Evolutionary conservation across 2,888 invertebrate genomes (phyloP), one percentile per base, ranked within the genome.

Genomic region (Catocala fraxini): DNA sequence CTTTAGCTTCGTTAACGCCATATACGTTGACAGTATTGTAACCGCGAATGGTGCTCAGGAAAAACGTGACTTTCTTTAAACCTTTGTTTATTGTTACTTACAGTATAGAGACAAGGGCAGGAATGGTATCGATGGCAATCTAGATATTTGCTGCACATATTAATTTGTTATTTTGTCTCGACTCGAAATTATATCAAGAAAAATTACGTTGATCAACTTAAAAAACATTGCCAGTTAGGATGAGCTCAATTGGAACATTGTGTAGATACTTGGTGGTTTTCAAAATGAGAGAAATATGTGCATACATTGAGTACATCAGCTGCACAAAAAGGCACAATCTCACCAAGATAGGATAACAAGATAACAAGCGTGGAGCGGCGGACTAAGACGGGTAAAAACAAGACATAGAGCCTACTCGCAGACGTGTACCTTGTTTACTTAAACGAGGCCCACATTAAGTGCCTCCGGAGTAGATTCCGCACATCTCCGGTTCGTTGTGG

Each of bases 311-410:
- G 81, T 80, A 82, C 84, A 85, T 84, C 84, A 84, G 83, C 81
- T 83, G 84, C 80, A 83, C 89, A 93, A 93, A 93, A 92, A 92
- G 90, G 89, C 84, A 90, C 88, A 91, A 92, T 92, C 92, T 90
- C 84, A 79, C 80, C 85, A 84, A 90, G 93, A 93, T 93, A 92
- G 92, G 91, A 91, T 93, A 94, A 94, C 93, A 93, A 93, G 93
- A 93, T 94, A 93, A 93, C 91, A 89, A 93, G 88, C 92, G 88
- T 88, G 88, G 86, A 90, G 87, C 91, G 90, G 86, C 84, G 79
- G 82, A 86, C 86, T 87, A 89, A 90, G 91, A 91, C 82, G 87
- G 91, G 91, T 89, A 93, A 92, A 93, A 92, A 92, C 91, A 89
- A 88, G 89, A 88, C 88, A 80, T 79, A 87, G 87, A 86, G 87